Conservation (phyloP, 2,888 invertebrate species). For the Hetaerina titia region DNA sequence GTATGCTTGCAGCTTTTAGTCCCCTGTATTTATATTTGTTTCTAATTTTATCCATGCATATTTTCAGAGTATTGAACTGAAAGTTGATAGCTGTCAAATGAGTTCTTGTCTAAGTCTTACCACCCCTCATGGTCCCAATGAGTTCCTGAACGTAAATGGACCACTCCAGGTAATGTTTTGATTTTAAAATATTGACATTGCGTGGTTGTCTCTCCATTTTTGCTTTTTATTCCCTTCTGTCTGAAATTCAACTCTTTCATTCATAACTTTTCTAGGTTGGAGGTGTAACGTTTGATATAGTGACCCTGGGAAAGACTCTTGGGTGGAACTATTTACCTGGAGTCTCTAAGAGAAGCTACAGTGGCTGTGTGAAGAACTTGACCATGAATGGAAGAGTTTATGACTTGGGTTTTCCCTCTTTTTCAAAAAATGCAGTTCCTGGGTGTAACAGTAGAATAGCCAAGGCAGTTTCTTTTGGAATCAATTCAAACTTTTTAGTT, state of each 20-base stretch:
- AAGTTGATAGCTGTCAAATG: constrained; percentile 86
- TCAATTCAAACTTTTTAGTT: constrained; percentile 92
- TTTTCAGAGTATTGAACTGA: constrained; percentile 84
- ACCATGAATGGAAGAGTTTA: constrained; percentile 91
- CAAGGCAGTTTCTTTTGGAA: constrained; percentile 89
- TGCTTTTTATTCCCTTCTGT: background rate
- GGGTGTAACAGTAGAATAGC: constrained; percentile 87
- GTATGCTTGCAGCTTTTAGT: background rate
- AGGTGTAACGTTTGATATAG: constrained; percentile 84
- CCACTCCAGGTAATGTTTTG: constrained; percentile 86
- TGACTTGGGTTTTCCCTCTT: constrained; percentile 90
- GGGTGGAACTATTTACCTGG: constrained; percentile 85
- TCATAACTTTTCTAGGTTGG: constrained; percentile 76
- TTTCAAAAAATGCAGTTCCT: constrained; percentile 84
- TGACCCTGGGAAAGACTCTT: constrained; percentile 81
- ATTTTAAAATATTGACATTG: constrained; percentile 75
- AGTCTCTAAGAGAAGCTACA: constrained; percentile 8
- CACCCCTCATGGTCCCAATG: constrained; percentile 85
- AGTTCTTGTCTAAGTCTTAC: constrained; percentile 86
- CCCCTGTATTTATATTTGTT: background rate
- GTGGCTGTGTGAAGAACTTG: constrained; percentile 95
- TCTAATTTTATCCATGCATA: constrained; percentile 34
- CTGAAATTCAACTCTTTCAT: background rate
- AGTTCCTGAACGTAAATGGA: constrained; percentile 90
- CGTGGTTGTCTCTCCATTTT: constrained; percentile 69